Evolutionary conservation across 2,888 invertebrate species (phyloP).

Genomic region (Sylvicola fuscatus): DNA sequence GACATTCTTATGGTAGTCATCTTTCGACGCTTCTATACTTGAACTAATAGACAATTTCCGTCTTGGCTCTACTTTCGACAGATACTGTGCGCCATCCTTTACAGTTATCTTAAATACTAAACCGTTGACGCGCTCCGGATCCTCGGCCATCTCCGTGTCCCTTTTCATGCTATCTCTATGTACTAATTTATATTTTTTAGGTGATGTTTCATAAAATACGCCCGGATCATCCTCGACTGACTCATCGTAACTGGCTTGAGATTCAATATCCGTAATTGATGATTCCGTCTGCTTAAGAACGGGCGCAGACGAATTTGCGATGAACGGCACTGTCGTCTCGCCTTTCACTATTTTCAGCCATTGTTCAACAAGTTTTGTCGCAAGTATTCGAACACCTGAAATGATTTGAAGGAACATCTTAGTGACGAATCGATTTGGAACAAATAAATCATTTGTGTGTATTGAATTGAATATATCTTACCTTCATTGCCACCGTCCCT

Average conservation of each 20-base stretch:
- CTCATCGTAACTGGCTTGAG: constrained; percentile 1
- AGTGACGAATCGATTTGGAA: neutral
- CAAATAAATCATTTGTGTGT: neutral
- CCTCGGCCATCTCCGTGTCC: constrained; percentile 16
- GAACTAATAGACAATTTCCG: constrained; percentile 5
- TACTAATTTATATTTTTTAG: too few species aligned
- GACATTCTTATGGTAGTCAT: constrained; percentile 13
- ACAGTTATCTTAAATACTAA: constrained; percentile 40
- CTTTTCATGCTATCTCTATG: constrained; percentile 2
- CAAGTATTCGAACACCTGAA: constrained; percentile 55
- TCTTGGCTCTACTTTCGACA: constrained; percentile 20
- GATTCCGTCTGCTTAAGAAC: neutral
- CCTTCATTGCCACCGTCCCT: constrained; percentile 64
- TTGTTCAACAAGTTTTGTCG: constrained; percentile 65
- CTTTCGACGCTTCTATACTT: constrained; percentile 4
- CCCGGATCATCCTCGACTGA: constrained; percentile 10
- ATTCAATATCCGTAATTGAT: constrained; percentile 1
- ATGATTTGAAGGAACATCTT: constrained; percentile 14
- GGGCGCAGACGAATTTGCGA: too few species aligned
- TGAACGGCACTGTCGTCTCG: constrained; percentile 39
- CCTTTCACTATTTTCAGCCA: constrained; percentile 82
- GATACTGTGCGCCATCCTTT: constrained; percentile 50
- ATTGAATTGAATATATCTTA: constrained; percentile 21
- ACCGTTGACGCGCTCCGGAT: constrained; percentile 24
- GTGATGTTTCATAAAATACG: neutral